Base-by-base conservation (phyloP, 1,140 invertebrate genomes). In the Calosoma granatense region DNA sequence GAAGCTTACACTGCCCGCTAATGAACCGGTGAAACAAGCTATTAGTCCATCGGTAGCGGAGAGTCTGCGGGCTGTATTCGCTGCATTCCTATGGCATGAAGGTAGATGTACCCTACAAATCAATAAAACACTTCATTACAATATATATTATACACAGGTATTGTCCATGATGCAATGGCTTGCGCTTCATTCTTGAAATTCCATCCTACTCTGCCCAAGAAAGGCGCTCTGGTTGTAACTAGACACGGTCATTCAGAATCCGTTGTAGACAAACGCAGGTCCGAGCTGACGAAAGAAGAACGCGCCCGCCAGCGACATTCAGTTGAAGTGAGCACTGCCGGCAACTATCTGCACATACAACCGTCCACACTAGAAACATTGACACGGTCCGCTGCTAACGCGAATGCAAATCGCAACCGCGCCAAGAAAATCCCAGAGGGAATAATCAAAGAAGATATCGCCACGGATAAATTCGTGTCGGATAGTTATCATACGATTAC, bases 91-190 rank as follows among this genome's bases (percentile, higher is more conserved):
- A 1, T 98, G 94, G 94, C 95, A 98, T 71, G 94, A 97, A 78
- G 94, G 81, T 78, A 67, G 17, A 9, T 26, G 19, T 41, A 36
- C 17, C n/a, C 6, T 9, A 11, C 19, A 51, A 14, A 19, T 51
- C 6, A 51, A 51, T 11, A 11, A 11, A 11, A 51, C 47, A 11
- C 19, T 51, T 51, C 6, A 14, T 11, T 51, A 51, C 11, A 17
- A 11, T 6, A 11, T 51, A n/a, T n/a, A n/a, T 15, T 51, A 15
- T 51, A 15, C n/a, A n/a, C 59, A 76, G 78, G 92, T 1, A 88
- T 98, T 41, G 92, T 97, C 0, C 92, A 97, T 70, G 95, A 98
- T 71, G 94, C 94, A 2, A 97, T 98, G 87, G 93, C 94, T 0
- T 95, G 92, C 68, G 92, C 94, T 0, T 92, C 94, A 2, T 98